Evolutionary conservation across 2,888 invertebrate species (phyloP).

Genomic region (Ichneumoninae sp.): DNA sequence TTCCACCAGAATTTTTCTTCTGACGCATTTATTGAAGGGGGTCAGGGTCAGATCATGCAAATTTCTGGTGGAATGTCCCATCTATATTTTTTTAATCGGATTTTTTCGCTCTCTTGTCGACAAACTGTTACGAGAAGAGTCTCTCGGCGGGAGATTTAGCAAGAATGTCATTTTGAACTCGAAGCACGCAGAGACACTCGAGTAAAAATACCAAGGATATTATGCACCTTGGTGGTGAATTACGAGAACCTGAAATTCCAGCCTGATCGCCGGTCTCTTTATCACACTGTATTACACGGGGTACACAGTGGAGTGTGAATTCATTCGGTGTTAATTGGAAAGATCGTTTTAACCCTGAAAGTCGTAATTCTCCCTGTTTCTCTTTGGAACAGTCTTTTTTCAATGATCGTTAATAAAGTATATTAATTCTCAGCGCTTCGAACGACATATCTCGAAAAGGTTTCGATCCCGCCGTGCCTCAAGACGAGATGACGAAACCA

Average conservation of each 20-base stretch:
- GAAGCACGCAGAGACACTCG: constrained; percentile 42
- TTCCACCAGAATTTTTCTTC: too few species aligned
- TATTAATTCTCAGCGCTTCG: background rate
- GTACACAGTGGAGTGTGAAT: constrained; percentile 19
- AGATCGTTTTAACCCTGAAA: constrained; percentile 59
- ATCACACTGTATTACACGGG: constrained; percentile 39
- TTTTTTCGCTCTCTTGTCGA: too few species aligned
- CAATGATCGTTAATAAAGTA: constrained; percentile 9
- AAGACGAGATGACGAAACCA: background rate
- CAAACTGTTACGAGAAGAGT: background rate
- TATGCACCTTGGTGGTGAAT: constrained; percentile 40
- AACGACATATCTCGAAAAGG: background rate
- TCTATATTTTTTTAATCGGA: too few species aligned
- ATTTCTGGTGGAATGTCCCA: too few species aligned
- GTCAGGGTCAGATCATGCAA: too few species aligned
- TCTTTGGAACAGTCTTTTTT: constrained; percentile 33
- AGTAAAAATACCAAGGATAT: constrained; percentile 30
- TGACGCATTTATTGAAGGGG: too few species aligned
- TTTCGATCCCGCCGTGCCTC: background rate
- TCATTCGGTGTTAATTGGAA: constrained; percentile 58
- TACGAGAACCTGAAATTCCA: constrained; percentile 43
- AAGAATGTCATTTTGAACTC: constrained; percentile 61
- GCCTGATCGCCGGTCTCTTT: constrained; percentile 48
- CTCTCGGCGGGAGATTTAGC: constrained; percentile 24
- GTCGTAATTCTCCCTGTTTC: constrained; percentile 38